phyloP scores from a whole-genome alignment of 2,888 invertebrate species.

The Agonopterix subpropinquella region DNA sequence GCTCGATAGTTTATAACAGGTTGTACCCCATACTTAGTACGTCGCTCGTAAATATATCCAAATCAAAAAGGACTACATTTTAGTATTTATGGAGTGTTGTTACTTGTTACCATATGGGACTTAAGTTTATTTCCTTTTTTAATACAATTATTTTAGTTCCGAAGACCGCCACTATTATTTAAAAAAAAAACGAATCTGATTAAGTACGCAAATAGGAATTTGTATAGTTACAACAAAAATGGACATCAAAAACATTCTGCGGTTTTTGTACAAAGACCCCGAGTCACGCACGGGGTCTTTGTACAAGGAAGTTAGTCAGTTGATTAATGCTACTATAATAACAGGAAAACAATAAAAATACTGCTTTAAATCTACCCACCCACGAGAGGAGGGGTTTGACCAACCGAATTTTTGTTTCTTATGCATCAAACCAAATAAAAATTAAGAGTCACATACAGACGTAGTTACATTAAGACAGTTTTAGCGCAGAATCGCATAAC shows the following conservation, averaged over 20 bases:
- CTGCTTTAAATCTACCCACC: not conserved
- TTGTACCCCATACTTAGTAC: not conserved
- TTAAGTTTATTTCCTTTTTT: not conserved
- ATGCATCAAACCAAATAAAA: no score
- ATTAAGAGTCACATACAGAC: no score
- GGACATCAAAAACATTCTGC: constrained; percentile 1
- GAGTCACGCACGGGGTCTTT: constrained; percentile 8
- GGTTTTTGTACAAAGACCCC: constrained; percentile 1
- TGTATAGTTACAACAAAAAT: no score
- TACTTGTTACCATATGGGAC: no score
- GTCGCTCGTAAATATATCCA: not conserved
- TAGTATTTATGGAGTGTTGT: not conserved
- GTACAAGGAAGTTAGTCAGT: constrained; percentile 1
- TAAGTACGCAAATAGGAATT: not conserved
- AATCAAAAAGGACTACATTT: not conserved
- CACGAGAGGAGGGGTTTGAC: no score
- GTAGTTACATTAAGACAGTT: no score
- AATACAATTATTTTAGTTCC: no score
- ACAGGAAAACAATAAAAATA: not conserved
- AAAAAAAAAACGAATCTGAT: not conserved
- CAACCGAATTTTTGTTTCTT: no score
- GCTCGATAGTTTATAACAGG: not conserved
- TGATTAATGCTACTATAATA: not conserved
- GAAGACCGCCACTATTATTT: not conserved
- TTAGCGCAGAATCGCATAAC: not conserved